Percentiles rank a stretch among this genome's conserved stretches.
Evolutionary conservation across 2,797 vertebrate genomes (phyloP).

Genomic region (Simalia tracyae): DNA sequence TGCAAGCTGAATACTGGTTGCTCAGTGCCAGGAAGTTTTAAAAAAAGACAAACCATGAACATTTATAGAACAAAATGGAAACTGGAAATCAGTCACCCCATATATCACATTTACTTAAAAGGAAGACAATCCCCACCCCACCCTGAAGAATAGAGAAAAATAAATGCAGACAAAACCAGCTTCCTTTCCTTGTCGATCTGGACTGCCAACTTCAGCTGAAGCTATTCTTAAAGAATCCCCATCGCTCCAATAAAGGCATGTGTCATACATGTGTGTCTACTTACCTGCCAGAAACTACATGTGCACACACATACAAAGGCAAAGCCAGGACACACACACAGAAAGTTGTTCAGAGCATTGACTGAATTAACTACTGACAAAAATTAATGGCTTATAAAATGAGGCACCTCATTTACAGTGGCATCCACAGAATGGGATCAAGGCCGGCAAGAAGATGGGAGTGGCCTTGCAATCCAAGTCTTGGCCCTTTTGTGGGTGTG

Average conservation of each 20-base stretch:
- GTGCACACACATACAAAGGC: neutral
- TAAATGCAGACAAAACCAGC: neutral
- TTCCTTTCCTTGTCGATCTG: neutral
- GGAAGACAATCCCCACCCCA: neutral
- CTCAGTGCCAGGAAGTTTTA: neutral
- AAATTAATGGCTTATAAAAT: too few species aligned
- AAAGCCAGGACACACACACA: neutral
- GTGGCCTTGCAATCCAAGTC: too few species aligned
- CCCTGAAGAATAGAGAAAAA: neutral
- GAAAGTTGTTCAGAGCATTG: neutral
- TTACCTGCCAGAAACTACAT: neutral
- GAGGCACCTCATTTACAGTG: too few species aligned
- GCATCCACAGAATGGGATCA: too few species aligned
- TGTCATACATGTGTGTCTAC: neutral
- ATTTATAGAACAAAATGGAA: neutral
- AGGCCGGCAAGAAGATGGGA: too few species aligned
- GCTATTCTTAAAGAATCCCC: neutral
- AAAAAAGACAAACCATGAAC: slow-evolving; percentile 1
- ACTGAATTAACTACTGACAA: neutral
- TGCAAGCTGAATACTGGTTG: neutral
- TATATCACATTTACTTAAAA: too few species aligned
- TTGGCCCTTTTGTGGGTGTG: too few species aligned
- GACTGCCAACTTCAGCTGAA: neutral
- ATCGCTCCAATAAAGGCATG: accelerated
- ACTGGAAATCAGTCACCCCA: neutral